These are phyloP conservation scores for Notolabrus celidotus DNA, from an alignment of 2,797 vertebrate species.

Conservation along the genomic window DNA sequence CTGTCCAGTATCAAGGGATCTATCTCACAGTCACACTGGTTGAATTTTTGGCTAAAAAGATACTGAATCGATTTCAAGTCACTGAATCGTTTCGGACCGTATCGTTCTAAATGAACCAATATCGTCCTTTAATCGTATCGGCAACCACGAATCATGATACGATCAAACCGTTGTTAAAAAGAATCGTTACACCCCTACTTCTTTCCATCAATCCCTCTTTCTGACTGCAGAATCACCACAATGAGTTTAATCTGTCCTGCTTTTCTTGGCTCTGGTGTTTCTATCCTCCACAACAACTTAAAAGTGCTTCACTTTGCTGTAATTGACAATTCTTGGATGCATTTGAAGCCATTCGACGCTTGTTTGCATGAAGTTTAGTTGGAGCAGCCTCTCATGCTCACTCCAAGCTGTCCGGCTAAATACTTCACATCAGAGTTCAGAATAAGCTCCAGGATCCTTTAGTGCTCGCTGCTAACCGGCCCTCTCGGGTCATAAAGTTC, in stretches of 20 bases:
- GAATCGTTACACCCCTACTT: no score
- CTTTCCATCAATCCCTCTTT: slow-evolving; percentile 33
- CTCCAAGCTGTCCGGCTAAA: slow-evolving; percentile 37
- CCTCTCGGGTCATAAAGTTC: slow-evolving; percentile 47
- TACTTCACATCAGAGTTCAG: slow-evolving; percentile 25
- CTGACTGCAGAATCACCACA: slow-evolving; percentile 33
- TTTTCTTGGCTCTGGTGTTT: slow-evolving; percentile 16
- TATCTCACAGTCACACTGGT: no score
- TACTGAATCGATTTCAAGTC: no score
- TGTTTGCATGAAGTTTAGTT: slow-evolving; percentile 26
- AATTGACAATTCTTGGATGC: slow-evolving; percentile 26
- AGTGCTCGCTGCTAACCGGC: slow-evolving; percentile 45
- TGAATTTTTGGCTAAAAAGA: no score
- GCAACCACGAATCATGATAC: no score
- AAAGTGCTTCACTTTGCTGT: slow-evolving; percentile 38
- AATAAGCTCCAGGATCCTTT: slow-evolving; percentile 43
- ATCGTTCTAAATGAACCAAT: no score
- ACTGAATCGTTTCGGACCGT: no score
- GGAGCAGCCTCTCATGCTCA: slow-evolving; percentile 3
- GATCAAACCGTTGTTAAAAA: no score
- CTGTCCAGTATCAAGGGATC: no score
- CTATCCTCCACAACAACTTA: slow-evolving; percentile 11
- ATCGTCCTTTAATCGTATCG: no score
- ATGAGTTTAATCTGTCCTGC: slow-evolving; percentile 13
- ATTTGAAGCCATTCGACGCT: slow-evolving; percentile 20